Conservation (phyloP, 2,113 vertebrate species). For the Eptesicus fuscus region DNA sequence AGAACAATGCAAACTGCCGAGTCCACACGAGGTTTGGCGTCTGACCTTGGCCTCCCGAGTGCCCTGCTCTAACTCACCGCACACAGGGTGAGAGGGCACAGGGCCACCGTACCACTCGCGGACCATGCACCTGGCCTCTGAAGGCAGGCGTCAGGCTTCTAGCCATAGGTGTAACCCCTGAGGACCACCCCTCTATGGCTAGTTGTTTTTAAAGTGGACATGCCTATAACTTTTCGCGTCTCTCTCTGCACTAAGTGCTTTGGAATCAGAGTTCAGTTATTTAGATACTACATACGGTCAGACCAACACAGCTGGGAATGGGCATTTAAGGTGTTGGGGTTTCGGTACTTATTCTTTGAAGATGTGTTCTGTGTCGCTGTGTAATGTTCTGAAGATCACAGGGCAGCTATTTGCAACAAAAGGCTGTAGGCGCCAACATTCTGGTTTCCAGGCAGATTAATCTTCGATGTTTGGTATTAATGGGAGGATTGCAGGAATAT, state of each 20-base stretch:
- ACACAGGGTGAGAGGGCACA: fast-evolving
- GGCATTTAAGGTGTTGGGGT: neutral
- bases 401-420: neutral
- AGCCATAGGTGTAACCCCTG: neutral
- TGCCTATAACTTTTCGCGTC: neutral
- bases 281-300: neutral
- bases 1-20: neutral
- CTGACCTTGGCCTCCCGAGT: neutral
- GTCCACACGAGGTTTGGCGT: neutral
- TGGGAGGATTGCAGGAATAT: neutral
- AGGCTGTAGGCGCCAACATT: neutral
- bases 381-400: neutral
- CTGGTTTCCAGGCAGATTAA: neutral
- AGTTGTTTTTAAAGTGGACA: neutral
- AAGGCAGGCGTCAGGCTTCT: neutral
- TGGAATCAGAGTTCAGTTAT: neutral
- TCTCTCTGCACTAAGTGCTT: neutral
- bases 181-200: neutral
- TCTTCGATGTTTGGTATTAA: neutral
- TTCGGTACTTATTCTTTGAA: neutral
- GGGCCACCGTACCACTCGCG: neutral
- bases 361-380: neutral
- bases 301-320: neutral
- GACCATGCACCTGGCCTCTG: neutral
- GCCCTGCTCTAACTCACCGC: neutral